phyloP scores from a whole-genome alignment of 1,140 invertebrate genomes.

The Heliconius hermathena region DNA sequence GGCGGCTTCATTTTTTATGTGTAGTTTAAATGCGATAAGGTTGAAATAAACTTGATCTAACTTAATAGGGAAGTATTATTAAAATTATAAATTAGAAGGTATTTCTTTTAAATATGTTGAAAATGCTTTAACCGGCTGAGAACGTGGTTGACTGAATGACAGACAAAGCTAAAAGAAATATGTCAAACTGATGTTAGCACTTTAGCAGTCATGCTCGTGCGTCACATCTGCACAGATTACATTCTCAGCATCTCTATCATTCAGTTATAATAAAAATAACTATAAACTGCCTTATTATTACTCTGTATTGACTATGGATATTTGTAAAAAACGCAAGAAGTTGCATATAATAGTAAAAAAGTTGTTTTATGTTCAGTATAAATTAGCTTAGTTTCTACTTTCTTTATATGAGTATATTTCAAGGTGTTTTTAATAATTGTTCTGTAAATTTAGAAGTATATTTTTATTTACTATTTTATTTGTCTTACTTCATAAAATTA shows the following conservation, averaged over 20 bases:
- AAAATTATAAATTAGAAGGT: background rate
- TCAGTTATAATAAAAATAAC: background rate
- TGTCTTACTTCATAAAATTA: too few relatives aligned
- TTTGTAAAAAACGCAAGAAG: too few relatives aligned
- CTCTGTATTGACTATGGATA: too few relatives aligned
- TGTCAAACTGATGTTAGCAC: background rate
- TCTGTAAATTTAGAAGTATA: too few relatives aligned
- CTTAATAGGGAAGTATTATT: background rate
- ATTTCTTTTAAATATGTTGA: background rate
- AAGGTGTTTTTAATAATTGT: too few relatives aligned
- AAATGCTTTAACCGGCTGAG: background rate
- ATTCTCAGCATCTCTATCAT: background rate
- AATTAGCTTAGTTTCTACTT: too few relatives aligned
- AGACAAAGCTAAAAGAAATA: constrained; percentile 24
- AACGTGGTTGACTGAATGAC: constrained; percentile 31
- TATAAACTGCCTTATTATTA: background rate
- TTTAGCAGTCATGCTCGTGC: background rate
- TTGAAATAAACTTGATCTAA: background rate
- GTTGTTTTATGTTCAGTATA: too few relatives aligned
- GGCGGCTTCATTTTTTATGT: constrained; percentile 64
- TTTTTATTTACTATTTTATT: too few relatives aligned
- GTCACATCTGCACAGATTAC: constrained; percentile 5
- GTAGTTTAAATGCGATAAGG: background rate
- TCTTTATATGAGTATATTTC: too few relatives aligned
- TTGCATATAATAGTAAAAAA: too few relatives aligned